A percentile compares a stretch with the other conserved stretches of the same genome.
Evolutionary conservation across 2,888 invertebrate genomes (phyloP).

Genomic region (Eupithecia subfuscata): DNA sequence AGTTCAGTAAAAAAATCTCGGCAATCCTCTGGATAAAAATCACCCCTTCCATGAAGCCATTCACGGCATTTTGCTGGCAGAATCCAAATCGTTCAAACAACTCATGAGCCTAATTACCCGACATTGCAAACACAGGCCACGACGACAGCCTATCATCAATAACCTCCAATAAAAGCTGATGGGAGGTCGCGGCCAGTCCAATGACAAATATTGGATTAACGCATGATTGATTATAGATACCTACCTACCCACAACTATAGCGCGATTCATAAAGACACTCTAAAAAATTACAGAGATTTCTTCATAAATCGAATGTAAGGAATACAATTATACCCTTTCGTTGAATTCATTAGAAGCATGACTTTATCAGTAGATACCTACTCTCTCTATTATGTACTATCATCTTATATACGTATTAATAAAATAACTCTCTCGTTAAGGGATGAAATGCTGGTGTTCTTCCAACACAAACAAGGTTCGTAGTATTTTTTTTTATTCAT

Average conservation of each 20-base stretch:
- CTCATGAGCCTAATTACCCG: constrained; percentile 38
- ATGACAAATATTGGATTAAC: constrained; percentile 67
- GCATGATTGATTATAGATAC: constrained; percentile 66
- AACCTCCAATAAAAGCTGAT: constrained; percentile 57
- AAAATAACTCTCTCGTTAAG: neutral
- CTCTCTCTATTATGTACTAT: no score
- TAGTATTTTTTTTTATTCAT: neutral
- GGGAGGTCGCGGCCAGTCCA: neutral
- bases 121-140: constrained; percentile 51
- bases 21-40: neutral
- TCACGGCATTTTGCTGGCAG: constrained; percentile 17
- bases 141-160: constrained; percentile 59
- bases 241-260: constrained; percentile 46
- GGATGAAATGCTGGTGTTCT: neutral
- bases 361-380: neutral
- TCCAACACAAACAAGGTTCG: neutral
- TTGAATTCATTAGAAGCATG: neutral
- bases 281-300: neutral
- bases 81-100: constrained; percentile 35
- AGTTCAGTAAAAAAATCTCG: neutral
- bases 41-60: constrained; percentile 7
- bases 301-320: neutral
- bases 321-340: neutral
- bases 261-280: neutral
- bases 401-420: neutral